Evolutionary conservation across 2,888 invertebrate species (phyloP), one percentile per base, ranked within the genome.

Genomic region (Ectropis crepuscularia): DNA sequence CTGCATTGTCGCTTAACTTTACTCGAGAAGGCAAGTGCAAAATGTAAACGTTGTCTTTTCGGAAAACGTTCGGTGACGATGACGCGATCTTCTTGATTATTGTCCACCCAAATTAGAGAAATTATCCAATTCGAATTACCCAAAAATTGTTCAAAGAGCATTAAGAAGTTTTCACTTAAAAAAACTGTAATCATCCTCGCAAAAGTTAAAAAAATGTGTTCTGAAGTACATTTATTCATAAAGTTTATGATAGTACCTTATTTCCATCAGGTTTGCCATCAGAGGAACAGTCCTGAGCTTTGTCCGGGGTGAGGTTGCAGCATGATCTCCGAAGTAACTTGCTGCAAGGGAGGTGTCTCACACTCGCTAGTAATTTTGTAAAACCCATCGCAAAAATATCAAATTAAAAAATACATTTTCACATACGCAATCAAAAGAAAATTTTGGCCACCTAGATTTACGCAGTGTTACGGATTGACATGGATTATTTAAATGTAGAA

Each of bases 311-410:
- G 47, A 38, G 54, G 5, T 41, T 53, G 59, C 66, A 62, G 58
- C 66, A 76, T 12, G 53, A 53, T 54, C 75, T 74, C 36, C 49
- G 63, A 0, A 57, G 48, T 36, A 68, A 6, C 43, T 57, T 72
- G 50, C 58, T 55, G 64, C 57, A 71, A 63, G 70, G 54, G 5
- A 79, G 62, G 54, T 75, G 65, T 69, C 69, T 80, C 12, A 66
- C 71, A 84, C 80, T 79, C 41, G 71, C 74, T 73, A 85, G 75
- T 68, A 90, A 88, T 87, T 89, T 90, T 57, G 80, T 74, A 73
- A 84, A 79, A 63, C 70, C 79, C 92, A 91, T 91, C 37, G 37
- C 71, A 63, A 83, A 76, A 80, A 81, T 51, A 85, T 74, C 65
- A 63, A 69, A 69, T 68, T 73, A 66, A 55, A 58, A 65, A 36